Evolutionary conservation across 2,797 vertebrate species (phyloP), one percentile per base, ranked within the genome.

Genomic region (Pseudotriccus pelzelni): DNA sequence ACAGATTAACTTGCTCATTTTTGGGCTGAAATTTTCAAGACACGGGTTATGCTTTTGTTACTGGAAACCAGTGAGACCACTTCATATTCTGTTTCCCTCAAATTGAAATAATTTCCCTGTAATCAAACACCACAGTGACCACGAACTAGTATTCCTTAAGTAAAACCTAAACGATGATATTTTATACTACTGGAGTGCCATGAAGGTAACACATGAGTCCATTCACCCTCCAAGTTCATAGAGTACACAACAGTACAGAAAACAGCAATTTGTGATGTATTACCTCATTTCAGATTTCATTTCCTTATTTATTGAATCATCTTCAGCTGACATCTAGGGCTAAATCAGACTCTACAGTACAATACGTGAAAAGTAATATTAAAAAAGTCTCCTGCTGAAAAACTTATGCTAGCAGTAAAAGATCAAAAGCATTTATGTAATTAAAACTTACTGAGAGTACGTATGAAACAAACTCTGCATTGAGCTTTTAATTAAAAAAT

Each of bases 401-500:
- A 93, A 91, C 23, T 72, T 46, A 86, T 13, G 34, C 50, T 24
- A 76, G 47, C 47, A 84, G 15, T 52, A 28, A 82, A 80, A 93
- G 34, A 95, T 89, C 64, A 95, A 94, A 96, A 95, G 30, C 32
- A 76, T 27, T 76, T 49, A 66, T 5, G 7, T 60, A 90, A 94
- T 87, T 95, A 87, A 89, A 78, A 93, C 80, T 23, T 68, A 93
- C 13, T 68, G n/a, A 85, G 36, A 59, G 47, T 12, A 62, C 1
- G 1, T 47, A 64, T 34, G 41, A 87, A 92, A 68, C 20, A 64
- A 85, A 69, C 46, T 7, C 24, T 30, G 15, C 37, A n/a, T 16
- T 63, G 19, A 73, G 41, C 59, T 90, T 94, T 93, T 84, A 89
- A 95, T 94, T 94, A 86, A 91, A 92, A 89, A 91, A 84, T 39